Evolutionary conservation across 2,888 invertebrate species (phyloP).

Genomic region (Drosophila hamatofila): DNA sequence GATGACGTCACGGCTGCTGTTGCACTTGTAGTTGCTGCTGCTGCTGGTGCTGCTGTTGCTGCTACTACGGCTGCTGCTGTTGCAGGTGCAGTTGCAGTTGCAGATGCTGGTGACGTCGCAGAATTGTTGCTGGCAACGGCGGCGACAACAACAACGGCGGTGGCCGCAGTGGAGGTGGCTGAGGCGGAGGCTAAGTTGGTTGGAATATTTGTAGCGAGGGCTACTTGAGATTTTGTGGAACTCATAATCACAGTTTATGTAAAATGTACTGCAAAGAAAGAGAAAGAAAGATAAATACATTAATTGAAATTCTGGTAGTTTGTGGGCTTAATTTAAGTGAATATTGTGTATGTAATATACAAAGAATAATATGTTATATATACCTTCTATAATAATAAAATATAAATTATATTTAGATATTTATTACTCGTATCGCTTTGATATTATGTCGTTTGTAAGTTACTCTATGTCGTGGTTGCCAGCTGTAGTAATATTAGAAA

Average conservation of each 20-base stretch:
- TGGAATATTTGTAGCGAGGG: constrained; percentile 85
- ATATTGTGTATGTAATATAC: too few species aligned
- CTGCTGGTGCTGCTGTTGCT: constrained; percentile 42
- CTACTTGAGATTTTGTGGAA: constrained; percentile 85
- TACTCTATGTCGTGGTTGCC: too few species aligned
- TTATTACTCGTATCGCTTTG: too few species aligned
- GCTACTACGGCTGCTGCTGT: constrained; percentile 19
- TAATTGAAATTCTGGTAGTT: neutral
- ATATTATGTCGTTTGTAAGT: too few species aligned
- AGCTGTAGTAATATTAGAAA: too few species aligned
- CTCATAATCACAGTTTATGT: constrained; percentile 85
- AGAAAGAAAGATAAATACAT: neutral
- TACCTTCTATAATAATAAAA: too few species aligned
- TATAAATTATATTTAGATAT: neutral
- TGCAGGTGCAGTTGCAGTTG: constrained; percentile 25
- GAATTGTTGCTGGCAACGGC: constrained; percentile 68
- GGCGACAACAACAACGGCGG: constrained; percentile 77
- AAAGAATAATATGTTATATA: too few species aligned
- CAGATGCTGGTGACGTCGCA: constrained; percentile 56
- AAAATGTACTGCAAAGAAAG: constrained; percentile 72
- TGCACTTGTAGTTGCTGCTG: constrained; percentile 27
- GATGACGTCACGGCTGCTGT: constrained; percentile 39
- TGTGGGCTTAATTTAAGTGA: too few species aligned
- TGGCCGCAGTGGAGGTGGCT: constrained; percentile 73
- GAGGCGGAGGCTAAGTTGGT: constrained; percentile 81